Percentiles rank a stretch among this genome's conserved stretches.
Evolutionary conservation across 2,113 vertebrate species (phyloP).

Genomic region (Microtus pennsylvanicus): DNA sequence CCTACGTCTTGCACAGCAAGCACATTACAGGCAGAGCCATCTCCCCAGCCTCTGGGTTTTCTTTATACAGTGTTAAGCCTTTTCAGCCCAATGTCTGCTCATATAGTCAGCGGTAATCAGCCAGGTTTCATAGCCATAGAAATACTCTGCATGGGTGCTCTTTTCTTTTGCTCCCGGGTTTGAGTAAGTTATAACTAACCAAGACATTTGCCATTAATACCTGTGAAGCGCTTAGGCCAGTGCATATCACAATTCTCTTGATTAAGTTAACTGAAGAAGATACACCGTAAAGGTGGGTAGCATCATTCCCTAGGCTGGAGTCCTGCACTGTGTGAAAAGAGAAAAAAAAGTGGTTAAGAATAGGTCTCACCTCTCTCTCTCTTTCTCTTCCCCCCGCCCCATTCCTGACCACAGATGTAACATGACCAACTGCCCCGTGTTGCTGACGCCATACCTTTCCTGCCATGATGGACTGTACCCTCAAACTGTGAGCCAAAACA

Average conservation of each 20-base stretch:
- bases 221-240: background rate
- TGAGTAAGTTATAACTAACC: background rate
- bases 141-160: fast-evolving
- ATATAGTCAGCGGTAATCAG: fast-evolving
- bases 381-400: background rate
- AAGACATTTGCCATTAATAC: background rate
- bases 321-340: background rate
- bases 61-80: background rate
- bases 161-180: background rate
- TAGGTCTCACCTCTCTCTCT: background rate
- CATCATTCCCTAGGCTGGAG: background rate
- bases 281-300: background rate
- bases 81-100: background rate
- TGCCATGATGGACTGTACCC: background rate
- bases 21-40: too few relatives aligned
- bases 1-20: background rate
- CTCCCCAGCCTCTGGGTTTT: background rate
- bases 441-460: background rate
- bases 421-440: background rate
- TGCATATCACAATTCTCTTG: background rate
- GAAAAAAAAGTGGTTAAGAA: background rate
- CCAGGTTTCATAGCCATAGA: background rate
- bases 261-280: background rate
- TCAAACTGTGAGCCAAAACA: background rate
- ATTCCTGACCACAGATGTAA: background rate